A percentile compares a stretch with the other conserved stretches of the same genome.
These are phyloP conservation scores for Tenodera sinensis DNA, from an alignment of 2,888 invertebrate species.

Conservation along the genomic window DNA sequence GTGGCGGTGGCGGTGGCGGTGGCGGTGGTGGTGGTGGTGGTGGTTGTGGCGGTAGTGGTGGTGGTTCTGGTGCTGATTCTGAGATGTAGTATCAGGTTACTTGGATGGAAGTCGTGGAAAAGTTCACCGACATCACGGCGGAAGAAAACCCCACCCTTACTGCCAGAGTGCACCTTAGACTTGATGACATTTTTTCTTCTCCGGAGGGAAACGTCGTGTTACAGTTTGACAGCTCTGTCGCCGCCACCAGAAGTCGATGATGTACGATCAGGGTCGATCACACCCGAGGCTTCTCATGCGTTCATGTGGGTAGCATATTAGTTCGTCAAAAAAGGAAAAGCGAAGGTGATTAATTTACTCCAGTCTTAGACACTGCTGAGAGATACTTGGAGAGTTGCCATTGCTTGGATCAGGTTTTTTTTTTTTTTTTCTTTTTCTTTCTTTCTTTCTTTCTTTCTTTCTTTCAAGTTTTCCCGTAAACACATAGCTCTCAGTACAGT, in stretches of 20 bases:
- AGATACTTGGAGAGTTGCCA: background rate
- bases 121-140: background rate
- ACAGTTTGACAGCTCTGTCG: background rate
- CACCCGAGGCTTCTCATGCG: background rate
- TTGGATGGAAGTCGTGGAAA: background rate
- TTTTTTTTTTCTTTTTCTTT: too few species aligned
- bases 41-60: too few species aligned
- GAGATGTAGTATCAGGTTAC: background rate
- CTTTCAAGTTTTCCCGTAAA: background rate
- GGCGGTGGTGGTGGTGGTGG: too few species aligned
- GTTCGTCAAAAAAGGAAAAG: background rate
- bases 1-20: too few species aligned
- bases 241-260: background rate
- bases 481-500: background rate
- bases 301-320: background rate
- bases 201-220: background rate
- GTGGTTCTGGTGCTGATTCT: too few species aligned
- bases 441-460: too few species aligned
- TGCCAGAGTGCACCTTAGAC: background rate
- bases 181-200: background rate
- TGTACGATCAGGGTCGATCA: background rate
- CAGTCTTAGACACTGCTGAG: background rate
- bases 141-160: background rate
- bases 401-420: background rate
- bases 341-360: background rate